These are phyloP conservation scores for Schrankia costaestrigalis DNA, from an alignment of 2,888 invertebrate genomes.

Conservation along the genomic window DNA sequence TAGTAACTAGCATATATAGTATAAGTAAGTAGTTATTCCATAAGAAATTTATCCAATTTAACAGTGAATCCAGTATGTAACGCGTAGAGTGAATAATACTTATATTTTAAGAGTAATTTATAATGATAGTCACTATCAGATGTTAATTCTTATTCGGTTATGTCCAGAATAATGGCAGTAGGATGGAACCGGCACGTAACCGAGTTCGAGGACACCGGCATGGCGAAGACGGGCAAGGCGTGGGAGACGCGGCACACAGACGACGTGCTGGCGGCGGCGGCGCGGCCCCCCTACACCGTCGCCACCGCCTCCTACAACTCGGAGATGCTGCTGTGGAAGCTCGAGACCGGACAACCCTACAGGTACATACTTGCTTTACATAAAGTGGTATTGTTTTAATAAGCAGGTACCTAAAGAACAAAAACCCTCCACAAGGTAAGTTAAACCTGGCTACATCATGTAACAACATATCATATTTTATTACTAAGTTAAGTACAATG, in stretches of 20 bases:
- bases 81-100: not conserved
- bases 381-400: too few relatives aligned
- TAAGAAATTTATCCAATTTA: too few relatives aligned
- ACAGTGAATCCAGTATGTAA: too few relatives aligned
- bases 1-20: too few relatives aligned
- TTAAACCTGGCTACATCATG: too few relatives aligned
- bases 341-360: constrained; percentile 90
- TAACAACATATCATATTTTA: too few relatives aligned
- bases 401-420: too few relatives aligned
- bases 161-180: constrained; percentile 86
- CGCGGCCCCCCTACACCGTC: constrained; percentile 83
- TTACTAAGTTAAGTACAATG: too few relatives aligned
- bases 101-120: not conserved
- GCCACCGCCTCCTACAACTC: constrained; percentile 90
- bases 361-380: constrained; percentile 51
- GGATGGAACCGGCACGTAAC: constrained; percentile 89
- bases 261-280: constrained; percentile 86
- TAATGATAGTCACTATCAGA: not conserved
- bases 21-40: too few relatives aligned
- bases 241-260: constrained; percentile 88
- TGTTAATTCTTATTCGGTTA: not conserved
- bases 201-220: constrained; percentile 81
- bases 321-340: constrained; percentile 89
- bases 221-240: constrained; percentile 80
- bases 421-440: too few relatives aligned